Percentiles rank a stretch among this genome's conserved stretches.
Evolutionary conservation across 1,140 invertebrate genomes (phyloP).

Genomic region (Heliconius melpomene): DNA sequence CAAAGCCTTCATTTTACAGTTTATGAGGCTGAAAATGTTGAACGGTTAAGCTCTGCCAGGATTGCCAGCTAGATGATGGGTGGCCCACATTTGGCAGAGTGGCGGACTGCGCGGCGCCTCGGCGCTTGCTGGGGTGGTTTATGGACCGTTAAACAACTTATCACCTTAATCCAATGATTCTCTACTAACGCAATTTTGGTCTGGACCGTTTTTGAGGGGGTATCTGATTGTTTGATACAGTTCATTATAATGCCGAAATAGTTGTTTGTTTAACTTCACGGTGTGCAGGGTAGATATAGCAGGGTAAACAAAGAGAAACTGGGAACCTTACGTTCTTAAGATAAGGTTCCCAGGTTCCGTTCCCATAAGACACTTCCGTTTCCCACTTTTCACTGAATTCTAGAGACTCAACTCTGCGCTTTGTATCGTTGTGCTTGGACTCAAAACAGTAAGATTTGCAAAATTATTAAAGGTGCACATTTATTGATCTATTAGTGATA

Average conservation of each 20-base stretch:
- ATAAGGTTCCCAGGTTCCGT: too few relatives aligned
- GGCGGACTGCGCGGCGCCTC: slow-evolving; percentile 53
- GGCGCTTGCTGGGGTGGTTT: slow-evolving; percentile 53
- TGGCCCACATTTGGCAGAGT: slow-evolving; percentile 66
- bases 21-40: slow-evolving; percentile 71
- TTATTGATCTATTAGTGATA: too few relatives aligned
- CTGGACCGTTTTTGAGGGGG: not conserved
- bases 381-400: too few relatives aligned
- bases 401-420: too few relatives aligned
- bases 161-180: slow-evolving; percentile 73
- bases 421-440: too few relatives aligned
- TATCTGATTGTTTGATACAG: slow-evolving; percentile 2
- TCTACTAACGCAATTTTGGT: slow-evolving; percentile 32
- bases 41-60: slow-evolving; percentile 55
- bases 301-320: too few relatives aligned
- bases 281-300: too few relatives aligned
- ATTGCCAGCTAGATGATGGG: slow-evolving; percentile 65
- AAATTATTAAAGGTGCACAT: too few relatives aligned
- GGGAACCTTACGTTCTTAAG: not conserved
- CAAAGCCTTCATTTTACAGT: slow-evolving; percentile 53
- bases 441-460: too few relatives aligned
- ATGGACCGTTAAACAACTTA: slow-evolving; percentile 76
- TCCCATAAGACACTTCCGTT: too few relatives aligned
- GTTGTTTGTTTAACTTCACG: not conserved
- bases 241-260: not conserved